phyloP scores from a whole-genome alignment of 2,797 vertebrate species.

The Phrynocephalus forsythii region DNA sequence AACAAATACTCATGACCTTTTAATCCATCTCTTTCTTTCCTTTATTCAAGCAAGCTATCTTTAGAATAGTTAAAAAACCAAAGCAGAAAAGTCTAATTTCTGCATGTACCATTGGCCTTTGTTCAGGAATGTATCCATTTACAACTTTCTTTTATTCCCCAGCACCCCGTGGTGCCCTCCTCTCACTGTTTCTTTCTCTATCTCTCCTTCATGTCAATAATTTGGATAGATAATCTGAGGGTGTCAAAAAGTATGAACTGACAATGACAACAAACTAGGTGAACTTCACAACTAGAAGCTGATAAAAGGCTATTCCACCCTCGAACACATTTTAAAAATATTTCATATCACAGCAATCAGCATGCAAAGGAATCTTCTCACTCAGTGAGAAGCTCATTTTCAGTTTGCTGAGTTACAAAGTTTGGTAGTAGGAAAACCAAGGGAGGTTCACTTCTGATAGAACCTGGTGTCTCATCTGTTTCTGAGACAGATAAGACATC shows the following conservation, averaged over 20 bases:
- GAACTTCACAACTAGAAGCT: too few relatives aligned
- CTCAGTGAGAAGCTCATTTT: too few relatives aligned
- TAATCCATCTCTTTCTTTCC: not conserved
- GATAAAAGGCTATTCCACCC: too few relatives aligned
- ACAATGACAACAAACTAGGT: too few relatives aligned
- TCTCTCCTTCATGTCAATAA: not conserved
- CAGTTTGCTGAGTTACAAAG: too few relatives aligned
- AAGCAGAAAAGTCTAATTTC: constrained; percentile 3
- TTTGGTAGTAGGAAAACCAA: too few relatives aligned
- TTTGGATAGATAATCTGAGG: not conserved
- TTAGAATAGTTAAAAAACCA: constrained; percentile 5
- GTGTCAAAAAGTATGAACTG: not conserved
- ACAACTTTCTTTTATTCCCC: constrained; percentile 45
- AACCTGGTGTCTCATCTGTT: too few relatives aligned
- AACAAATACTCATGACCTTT: constrained; percentile 8
- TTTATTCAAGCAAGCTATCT: not conserved
- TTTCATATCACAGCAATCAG: too few relatives aligned
- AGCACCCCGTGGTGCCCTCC: not conserved
- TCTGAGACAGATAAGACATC: not conserved
- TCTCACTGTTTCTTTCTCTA: not conserved
- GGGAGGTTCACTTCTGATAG: too few relatives aligned
- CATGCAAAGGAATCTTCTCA: too few relatives aligned
- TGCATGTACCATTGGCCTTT: constrained; percentile 39
- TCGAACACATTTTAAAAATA: too few relatives aligned
- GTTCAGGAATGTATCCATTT: constrained; percentile 50